Evolutionary conservation across 2,113 vertebrate species (phyloP), one percentile per base, ranked within the genome.

Genomic region (human (Homo sapiens)): DNA sequence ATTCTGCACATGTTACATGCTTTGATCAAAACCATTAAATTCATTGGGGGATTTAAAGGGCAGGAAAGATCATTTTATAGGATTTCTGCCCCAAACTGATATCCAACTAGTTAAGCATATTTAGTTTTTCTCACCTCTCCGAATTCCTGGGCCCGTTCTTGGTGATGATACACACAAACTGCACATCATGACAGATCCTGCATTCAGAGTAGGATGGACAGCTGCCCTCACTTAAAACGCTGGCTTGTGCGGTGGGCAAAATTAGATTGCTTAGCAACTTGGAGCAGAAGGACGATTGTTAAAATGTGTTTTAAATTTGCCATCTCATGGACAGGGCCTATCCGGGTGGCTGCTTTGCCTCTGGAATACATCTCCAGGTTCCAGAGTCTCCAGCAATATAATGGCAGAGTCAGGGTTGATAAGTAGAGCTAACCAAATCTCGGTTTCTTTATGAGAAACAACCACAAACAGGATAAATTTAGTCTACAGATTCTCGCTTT

Each of bases 201-300:
- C 43, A 9, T 79, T 14, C 17, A 96, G 43, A 20, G 8, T 8
- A 25, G n/a, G n/a, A 14, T 10, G 27, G 17, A 83, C 5, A 82
- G 35, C 6, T 66, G 2, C 0, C 20, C 20, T 8, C 3, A 13
- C 8, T 13, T 4, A 11, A 82, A 40, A 32, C 11, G 25, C n/a
- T 20, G 43, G 27, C 22, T 59, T 59, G 4, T 3, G 0, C 22
- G 14, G 14, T 38, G 1, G 61, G 70, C 6, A 88, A 48, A 76
- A 11, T 35, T n/a, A 16, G 25, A 70, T 12, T 70, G 0, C 40
- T 66, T 61, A 52, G 11, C 30, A 64, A 30, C 6, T 22, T 52
- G 16, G 13, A 83, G 10, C 1, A 95, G 25, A 38, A 84, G 20
- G 18, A 89, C 1, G 9, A 14, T 2, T 57, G 61, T 22, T 90